These are phyloP conservation scores for Gisinianus flammeolus DNA, from an alignment of 2,888 invertebrate genomes.

Conservation along the genomic window DNA sequence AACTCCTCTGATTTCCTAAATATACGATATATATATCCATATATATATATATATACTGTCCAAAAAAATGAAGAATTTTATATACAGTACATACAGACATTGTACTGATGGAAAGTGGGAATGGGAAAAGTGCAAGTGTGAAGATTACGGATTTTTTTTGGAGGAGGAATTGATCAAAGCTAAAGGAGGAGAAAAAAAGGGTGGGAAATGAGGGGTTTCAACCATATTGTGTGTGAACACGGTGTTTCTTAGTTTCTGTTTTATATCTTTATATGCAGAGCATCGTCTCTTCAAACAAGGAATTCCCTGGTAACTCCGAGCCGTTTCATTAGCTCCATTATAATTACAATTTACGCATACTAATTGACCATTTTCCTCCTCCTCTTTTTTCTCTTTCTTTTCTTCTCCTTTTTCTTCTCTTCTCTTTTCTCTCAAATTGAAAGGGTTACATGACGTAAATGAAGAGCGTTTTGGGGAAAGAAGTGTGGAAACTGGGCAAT, in stretches of 20 bases:
- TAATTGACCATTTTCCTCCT: not conserved
- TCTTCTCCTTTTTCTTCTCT: not conserved
- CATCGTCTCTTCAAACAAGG: not conserved
- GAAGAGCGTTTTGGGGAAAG: not conserved
- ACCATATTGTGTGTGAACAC: not conserved
- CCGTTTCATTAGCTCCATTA: not conserved
- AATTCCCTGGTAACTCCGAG: not conserved
- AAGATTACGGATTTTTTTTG: too few species aligned
- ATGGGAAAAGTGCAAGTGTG: too few species aligned
- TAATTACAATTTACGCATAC: not conserved
- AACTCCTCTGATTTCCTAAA: not conserved
- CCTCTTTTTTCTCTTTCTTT: not conserved
- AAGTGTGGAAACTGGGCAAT: not conserved
- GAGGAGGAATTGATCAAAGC: not conserved
- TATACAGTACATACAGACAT: not conserved
- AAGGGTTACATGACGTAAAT: not conserved
- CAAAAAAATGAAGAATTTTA: not conserved
- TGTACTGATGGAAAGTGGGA: not conserved
- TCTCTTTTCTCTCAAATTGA: not conserved
- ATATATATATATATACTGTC: not conserved
- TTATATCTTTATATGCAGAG: not conserved
- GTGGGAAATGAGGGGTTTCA: not conserved
- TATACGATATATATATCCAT: not conserved
- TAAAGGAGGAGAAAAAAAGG: not conserved
- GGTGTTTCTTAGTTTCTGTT: not conserved